Conservation (phyloP, 2,888 invertebrate species). For the Maniola hyperantus region DNA sequence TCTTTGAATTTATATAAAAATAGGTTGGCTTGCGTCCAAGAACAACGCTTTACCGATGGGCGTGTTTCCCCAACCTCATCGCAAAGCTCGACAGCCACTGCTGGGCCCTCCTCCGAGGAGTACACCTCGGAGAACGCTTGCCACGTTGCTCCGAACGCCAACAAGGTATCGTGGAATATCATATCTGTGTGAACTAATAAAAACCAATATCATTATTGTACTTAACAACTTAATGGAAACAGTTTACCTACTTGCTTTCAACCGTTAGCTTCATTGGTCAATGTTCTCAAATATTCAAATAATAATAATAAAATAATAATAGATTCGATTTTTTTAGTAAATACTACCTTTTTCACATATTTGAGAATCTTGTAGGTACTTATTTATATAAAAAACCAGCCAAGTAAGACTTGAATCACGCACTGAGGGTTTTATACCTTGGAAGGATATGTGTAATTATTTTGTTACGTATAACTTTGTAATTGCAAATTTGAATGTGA, state of each 20-base stretch:
- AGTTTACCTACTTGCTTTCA: background rate
- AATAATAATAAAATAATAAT: background rate
- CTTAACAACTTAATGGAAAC: background rate
- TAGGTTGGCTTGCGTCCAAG: constrained; percentile 98
- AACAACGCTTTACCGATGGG: constrained; percentile 90
- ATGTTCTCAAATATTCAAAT: background rate
- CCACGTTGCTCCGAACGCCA: constrained; percentile 64
- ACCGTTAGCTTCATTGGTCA: background rate
- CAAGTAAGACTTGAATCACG: no score
- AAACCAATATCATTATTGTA: background rate
- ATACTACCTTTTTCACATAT: background rate
- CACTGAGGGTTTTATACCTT: no score
- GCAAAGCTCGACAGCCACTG: constrained; percentile 66
- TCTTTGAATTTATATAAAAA: constrained; percentile 3
- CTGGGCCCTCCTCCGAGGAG: constrained; percentile 73
- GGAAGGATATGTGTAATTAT: no score
- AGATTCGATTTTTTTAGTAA: background rate
- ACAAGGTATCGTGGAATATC: constrained; percentile 85
- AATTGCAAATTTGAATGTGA: no score
- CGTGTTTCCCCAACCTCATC: constrained; percentile 84
- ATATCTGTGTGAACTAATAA: constrained; percentile 12
- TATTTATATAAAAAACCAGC: background rate
- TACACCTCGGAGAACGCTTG: constrained; percentile 81
- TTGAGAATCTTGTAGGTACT: background rate
- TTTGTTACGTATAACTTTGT: no score